Evolutionary conservation across 1,140 invertebrate genomes (phyloP).

Genomic region (Drosophila suzukii): DNA sequence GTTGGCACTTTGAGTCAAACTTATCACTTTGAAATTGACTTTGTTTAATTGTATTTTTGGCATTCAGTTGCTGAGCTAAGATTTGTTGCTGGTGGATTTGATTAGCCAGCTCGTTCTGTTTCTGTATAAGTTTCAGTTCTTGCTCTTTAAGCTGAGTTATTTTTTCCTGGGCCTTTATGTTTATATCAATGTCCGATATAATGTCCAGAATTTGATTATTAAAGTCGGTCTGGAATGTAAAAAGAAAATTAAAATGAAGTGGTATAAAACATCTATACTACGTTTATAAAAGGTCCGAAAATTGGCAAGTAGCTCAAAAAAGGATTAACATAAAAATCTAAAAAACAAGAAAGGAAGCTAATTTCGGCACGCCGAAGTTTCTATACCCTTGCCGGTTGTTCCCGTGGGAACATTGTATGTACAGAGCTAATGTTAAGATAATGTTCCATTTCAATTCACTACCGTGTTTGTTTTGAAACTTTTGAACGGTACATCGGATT

Average conservation of each 20-base stretch:
- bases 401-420: no score
- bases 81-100: slow-evolving; percentile 73
- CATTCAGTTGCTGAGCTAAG: slow-evolving; percentile 58
- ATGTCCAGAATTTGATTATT: slow-evolving; percentile 87
- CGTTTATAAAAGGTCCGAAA: no score
- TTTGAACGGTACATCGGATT: no score
- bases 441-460: no score
- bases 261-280: no score
- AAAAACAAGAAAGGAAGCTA: no score
- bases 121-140: slow-evolving; percentile 63
- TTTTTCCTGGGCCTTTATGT: slow-evolving; percentile 84
- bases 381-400: no score
- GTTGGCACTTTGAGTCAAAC: slow-evolving; percentile 5
- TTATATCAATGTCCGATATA: slow-evolving; percentile 87
- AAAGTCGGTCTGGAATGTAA: slow-evolving; percentile 85
- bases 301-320: no score
- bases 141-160: slow-evolving; percentile 64
- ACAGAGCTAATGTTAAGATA: no score
- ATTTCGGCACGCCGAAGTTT: no score
- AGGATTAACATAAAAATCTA: no score
- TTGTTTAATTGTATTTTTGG: slow-evolving; percentile 53
- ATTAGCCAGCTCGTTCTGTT: slow-evolving; percentile 66
- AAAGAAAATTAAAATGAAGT: background rate
- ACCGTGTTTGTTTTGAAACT: no score
- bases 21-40: slow-evolving; percentile 18